Evolutionary conservation across 1,140 invertebrate genomes (phyloP).

Genomic region (Teleopsis dalmanni): DNA sequence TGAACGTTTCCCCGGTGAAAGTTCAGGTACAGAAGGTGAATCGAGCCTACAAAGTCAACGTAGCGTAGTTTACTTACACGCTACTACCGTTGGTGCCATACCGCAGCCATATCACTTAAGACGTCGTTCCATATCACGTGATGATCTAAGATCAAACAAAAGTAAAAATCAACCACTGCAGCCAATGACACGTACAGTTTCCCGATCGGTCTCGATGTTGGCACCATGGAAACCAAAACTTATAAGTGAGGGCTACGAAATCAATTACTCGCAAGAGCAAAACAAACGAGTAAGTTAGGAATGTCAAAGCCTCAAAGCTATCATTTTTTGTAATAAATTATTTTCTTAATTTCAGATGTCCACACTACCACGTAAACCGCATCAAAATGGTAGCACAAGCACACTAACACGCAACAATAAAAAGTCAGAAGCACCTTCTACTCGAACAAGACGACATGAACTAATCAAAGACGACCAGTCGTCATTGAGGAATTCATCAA

Average conservation of each 20-base stretch:
- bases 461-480: constrained; percentile 31
- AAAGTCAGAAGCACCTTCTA: constrained; percentile 13
- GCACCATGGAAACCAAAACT: constrained; percentile 74
- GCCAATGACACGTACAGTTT: constrained; percentile 65
- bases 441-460: constrained; percentile 18
- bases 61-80: constrained; percentile 72
- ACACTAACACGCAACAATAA: constrained; percentile 29
- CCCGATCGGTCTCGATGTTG: constrained; percentile 71
- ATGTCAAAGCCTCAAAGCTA: not conserved
- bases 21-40: constrained; percentile 66
- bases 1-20: constrained; percentile 50
- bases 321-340: not conserved
- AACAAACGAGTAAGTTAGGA: constrained; percentile 43
- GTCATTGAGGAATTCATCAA: constrained; percentile 23
- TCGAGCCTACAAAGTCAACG: constrained; percentile 70
- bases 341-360: constrained; percentile 18
- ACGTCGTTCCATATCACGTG: constrained; percentile 50
- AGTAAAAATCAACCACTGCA: constrained; percentile 46
- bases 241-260: constrained; percentile 63
- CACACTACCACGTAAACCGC: constrained; percentile 34
- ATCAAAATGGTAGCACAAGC: constrained; percentile 28
- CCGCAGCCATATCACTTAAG: constrained; percentile 42
- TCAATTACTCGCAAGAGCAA: constrained; percentile 68
- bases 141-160: constrained; percentile 57
- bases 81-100: constrained; percentile 55